Evolutionary conservation across 2,797 vertebrate genomes (phyloP).

Genomic region (Sorex maritimensis): DNA sequence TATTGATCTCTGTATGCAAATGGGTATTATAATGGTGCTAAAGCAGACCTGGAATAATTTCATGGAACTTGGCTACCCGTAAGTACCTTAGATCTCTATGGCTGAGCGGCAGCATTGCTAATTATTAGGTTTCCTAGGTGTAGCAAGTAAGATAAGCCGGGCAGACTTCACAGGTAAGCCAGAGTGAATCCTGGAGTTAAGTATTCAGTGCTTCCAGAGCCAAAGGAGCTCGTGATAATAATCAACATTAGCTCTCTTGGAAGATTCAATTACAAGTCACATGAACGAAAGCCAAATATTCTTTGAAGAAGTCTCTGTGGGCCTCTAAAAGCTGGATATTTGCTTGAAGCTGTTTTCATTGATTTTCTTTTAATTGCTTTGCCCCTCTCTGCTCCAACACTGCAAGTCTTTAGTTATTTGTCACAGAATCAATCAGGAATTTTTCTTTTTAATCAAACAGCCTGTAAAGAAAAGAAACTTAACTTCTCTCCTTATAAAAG

Average conservation of each 20-base stretch:
- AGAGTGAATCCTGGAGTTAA: background rate
- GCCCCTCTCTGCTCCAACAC: background rate
- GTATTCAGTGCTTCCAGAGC: background rate
- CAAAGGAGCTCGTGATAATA: background rate
- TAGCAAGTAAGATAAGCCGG: slow-evolving; percentile 56
- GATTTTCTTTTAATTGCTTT: background rate
- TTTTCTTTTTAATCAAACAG: slow-evolving; percentile 8
- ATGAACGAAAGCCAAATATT: background rate
- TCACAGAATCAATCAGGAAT: background rate
- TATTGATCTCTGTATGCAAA: slow-evolving; percentile 98
- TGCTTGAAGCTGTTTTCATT: background rate
- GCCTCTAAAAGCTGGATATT: background rate
- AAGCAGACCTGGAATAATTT: slow-evolving; percentile 99
- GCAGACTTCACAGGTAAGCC: background rate
- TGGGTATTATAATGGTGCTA: slow-evolving; percentile 98
- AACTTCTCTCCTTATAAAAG: background rate
- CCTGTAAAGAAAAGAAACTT: background rate
- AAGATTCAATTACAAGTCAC: background rate
- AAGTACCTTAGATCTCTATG: slow-evolving; percentile 86
- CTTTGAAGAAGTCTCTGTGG: slow-evolving; percentile 15
- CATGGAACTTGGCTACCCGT: slow-evolving; percentile 98
- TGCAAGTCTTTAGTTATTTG: background rate
- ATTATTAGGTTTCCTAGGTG: slow-evolving; percentile 44
- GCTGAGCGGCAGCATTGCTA: background rate
- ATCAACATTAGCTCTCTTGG: background rate